Base-by-base conservation (phyloP, 2,888 invertebrate genomes). In the Pristionchus fissidentatus region DNA sequence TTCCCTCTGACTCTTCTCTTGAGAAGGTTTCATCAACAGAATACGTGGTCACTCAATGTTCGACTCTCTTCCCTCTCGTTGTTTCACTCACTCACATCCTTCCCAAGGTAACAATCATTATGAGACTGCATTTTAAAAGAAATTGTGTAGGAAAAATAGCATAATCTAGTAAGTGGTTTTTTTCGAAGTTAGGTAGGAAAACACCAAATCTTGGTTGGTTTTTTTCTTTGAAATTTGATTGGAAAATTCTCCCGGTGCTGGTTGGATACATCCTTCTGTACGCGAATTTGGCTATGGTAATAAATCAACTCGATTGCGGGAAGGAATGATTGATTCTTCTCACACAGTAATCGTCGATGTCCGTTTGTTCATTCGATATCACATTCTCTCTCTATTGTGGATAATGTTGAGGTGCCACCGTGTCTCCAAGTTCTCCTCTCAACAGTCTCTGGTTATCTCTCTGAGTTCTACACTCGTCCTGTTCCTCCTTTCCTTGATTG, bases 371-470 rank as follows among this genome's bases (percentile, higher is more conserved):
- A n/a, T n/a, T n/a, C n/a, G n/a, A n/a, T n/a, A n/a, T n/a, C n/a
- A n/a, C n/a, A n/a, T n/a, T n/a, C n/a, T 60, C 62, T 60, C 8
- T 60, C n/a, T n/a, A 8, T 15, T 60, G 8, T 60, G n/a, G 8
- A 15, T 60, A 15, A 8, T 46, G 13, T 78, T 52, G 15, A 78
- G 78, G 35, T 41, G 26, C 78, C 78, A 32, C n/a, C 78, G 4
- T 78, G 55, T 35, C 78, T 78, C 22, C 78, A 78, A 78, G 35
- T 38, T 8, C 52, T 78, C 8, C 78, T 78, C 52, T 78, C 78
- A 29, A 29, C 78, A 19, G 52, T 78, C 32, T 29, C 78, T 41
- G 52, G 15, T 32, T 32, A 35, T 38, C 55, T 78, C 32, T 52
- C 49, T 55, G 78, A 78, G n/a, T 78, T 78, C 78, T 78, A 52